Evolutionary conservation across 1,140 invertebrate genomes (phyloP).

Genomic region (Solen grandis): DNA sequence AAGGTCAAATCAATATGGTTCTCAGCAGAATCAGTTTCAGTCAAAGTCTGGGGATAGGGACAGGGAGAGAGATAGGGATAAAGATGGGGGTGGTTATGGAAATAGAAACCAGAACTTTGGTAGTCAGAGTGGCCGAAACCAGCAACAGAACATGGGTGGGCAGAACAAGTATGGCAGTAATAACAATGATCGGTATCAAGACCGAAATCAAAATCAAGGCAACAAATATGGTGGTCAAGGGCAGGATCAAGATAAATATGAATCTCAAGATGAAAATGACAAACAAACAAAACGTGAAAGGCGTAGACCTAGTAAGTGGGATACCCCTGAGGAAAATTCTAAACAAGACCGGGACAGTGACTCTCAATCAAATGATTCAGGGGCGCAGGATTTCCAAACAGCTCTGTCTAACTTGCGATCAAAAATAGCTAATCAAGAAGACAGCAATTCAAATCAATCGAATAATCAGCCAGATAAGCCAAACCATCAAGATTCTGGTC

Average conservation of each 20-base stretch:
- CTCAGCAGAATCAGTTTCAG: slow-evolving; percentile 22
- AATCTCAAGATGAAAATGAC: slow-evolving; percentile 35
- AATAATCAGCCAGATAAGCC: slow-evolving; percentile 4
- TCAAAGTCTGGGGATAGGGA: neutral
- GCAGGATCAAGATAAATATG: slow-evolving; percentile 30
- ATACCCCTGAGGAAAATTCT: slow-evolving; percentile 53
- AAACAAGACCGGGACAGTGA: slow-evolving; percentile 20
- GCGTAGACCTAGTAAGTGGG: slow-evolving; percentile 67
- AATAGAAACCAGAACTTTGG: slow-evolving; percentile 41
- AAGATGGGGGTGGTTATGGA: slow-evolving; percentile 12
- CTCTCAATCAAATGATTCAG: slow-evolving; percentile 41
- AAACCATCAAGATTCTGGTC: neutral
- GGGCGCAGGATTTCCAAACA: slow-evolving; percentile 53
- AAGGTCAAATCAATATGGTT: slow-evolving; percentile 43
- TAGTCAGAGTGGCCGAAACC: slow-evolving; percentile 11
- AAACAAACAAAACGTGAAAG: slow-evolving; percentile 62
- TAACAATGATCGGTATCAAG: slow-evolving; percentile 32
- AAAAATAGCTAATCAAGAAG: slow-evolving; percentile 58
- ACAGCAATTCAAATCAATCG: slow-evolving; percentile 18
- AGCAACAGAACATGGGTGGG: neutral
- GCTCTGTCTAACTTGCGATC: slow-evolving; percentile 43
- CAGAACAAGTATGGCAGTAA: slow-evolving; percentile 24
- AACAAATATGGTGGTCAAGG: slow-evolving; percentile 1
- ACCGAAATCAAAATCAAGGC: slow-evolving; percentile 35
- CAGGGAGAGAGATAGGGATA: neutral